These are phyloP conservation scores for Neomonachus schauinslandi DNA, from an alignment of 2,113 vertebrate species.

Conservation along the genomic window DNA sequence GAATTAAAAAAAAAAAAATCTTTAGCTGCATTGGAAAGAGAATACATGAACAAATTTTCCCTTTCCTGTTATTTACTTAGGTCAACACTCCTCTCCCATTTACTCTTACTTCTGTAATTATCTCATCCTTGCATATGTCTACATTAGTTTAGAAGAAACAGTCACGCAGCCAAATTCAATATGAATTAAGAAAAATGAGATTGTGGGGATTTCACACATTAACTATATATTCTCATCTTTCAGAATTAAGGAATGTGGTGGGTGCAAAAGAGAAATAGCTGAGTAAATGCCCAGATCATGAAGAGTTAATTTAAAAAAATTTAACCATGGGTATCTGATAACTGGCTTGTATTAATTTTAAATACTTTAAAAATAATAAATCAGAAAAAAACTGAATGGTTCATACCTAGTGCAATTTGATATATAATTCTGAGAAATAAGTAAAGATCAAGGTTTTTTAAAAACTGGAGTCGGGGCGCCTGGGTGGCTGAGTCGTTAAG, in stretches of 20 bases:
- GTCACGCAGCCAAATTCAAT: background rate
- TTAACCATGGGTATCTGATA: background rate
- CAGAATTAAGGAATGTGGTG: background rate
- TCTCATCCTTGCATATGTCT: slow-evolving; percentile 2
- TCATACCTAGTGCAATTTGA: background rate
- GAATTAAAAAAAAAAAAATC: background rate
- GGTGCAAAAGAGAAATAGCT: accelerated
- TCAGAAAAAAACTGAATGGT: background rate
- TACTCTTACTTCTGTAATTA: background rate
- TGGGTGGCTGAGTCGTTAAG: no score
- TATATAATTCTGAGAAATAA: slow-evolving; percentile 3
- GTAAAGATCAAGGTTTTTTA: background rate
- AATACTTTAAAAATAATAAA: slow-evolving; percentile 2
- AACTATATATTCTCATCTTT: background rate
- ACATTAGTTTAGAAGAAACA: background rate
- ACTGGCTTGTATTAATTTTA: background rate
- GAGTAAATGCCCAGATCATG: background rate
- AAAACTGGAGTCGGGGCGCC: background rate
- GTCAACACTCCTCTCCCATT: background rate
- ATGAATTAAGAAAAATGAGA: background rate
- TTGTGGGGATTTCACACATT: background rate
- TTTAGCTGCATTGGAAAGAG: slow-evolving; percentile 6
- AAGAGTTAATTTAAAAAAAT: background rate
- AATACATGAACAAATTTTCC: background rate
- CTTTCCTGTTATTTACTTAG: background rate